Conservation (phyloP, 2,888 invertebrate genomes). For the Eledone cirrhosa region DNA sequence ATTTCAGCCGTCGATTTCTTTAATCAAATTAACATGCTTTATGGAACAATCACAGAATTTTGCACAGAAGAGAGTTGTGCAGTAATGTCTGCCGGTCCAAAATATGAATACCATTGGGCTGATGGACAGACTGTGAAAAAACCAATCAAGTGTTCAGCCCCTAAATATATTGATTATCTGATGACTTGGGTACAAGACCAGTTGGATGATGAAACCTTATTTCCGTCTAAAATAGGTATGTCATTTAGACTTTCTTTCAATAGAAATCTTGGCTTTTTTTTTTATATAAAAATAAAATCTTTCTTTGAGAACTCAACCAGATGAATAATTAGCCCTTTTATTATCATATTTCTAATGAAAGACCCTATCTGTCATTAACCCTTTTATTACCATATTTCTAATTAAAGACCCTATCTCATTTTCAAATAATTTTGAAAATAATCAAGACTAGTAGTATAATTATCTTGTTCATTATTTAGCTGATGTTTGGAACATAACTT, state of each 20-base stretch:
- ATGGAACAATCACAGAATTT: slow-evolving; percentile 99
- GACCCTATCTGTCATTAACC: no score
- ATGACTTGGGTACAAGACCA: slow-evolving; percentile 99
- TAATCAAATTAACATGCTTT: slow-evolving; percentile 99
- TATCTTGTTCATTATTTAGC: no score
- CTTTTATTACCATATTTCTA: no score
- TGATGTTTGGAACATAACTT: no score
- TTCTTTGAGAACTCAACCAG: no score
- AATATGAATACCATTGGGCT: slow-evolving; percentile 99
- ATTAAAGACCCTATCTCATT: no score
- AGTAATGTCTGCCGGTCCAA: slow-evolving; percentile 98
- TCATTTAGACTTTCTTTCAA: background rate
- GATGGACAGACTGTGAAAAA: slow-evolving; percentile 96
- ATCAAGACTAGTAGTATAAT: no score
- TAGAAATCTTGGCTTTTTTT: background rate
- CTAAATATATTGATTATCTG: slow-evolving; percentile 98
- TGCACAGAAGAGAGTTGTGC: slow-evolving; percentile 97
- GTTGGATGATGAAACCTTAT: slow-evolving; percentile 95
- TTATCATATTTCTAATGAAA: no score
- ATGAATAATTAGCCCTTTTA: no score
- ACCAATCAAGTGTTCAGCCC: slow-evolving; percentile 98
- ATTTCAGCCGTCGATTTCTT: slow-evolving; percentile 97
- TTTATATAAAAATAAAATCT: background rate
- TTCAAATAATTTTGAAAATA: no score
- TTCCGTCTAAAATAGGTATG: slow-evolving; percentile 95